A percentile compares a stretch with the other conserved stretches of the same genome.
Conservation (phyloP, 2,113 vertebrate species). For the Pristiophorus japonicus region DNA sequence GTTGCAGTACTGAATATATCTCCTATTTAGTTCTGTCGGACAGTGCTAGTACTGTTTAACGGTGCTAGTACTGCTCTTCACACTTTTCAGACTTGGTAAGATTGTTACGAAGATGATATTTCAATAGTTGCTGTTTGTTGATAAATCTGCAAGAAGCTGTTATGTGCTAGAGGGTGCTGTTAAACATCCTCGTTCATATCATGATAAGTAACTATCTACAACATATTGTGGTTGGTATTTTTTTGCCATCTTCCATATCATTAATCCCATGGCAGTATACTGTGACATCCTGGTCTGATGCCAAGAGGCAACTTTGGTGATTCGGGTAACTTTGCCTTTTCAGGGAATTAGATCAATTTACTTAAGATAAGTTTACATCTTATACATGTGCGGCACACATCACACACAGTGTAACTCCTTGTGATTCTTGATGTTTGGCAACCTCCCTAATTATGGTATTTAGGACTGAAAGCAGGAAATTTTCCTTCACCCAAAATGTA, state of each 20-base stretch:
- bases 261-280: not conserved
- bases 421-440: not conserved
- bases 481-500: not conserved
- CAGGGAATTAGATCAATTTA: not conserved
- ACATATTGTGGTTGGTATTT: not conserved
- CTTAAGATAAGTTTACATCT: not conserved
- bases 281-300: too few species aligned
- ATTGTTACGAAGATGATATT: not conserved
- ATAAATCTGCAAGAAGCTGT: not conserved
- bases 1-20: not conserved
- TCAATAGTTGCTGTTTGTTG: not conserved
- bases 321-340: not conserved
- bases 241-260: not conserved
- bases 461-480: not conserved
- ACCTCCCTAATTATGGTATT: not conserved
- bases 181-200: not conserved
- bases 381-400: not conserved
- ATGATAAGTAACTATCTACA: not conserved
- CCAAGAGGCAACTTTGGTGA: not conserved
- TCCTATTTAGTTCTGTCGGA: not conserved
- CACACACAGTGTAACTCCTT: not conserved
- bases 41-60: not conserved
- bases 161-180: not conserved
- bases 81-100: not conserved
- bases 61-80: not conserved